A percentile compares a stretch with the other conserved stretches of the same genome.
phyloP scores from a whole-genome alignment of 2,797 vertebrate genomes.

The Cynopterus sphinx region DNA sequence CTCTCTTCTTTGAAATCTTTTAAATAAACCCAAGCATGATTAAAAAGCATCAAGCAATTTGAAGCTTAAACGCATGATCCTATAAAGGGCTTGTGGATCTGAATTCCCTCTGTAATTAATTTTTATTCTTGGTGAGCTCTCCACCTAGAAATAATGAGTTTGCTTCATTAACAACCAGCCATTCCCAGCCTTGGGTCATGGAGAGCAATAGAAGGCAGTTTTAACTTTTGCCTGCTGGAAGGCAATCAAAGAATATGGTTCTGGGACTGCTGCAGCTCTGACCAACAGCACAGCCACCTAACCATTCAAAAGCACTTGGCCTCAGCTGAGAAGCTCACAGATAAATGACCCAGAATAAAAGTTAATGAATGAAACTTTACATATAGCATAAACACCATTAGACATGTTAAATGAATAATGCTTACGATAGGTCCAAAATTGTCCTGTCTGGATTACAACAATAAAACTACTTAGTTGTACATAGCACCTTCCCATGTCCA shows the following conservation, averaged over 20 bases:
- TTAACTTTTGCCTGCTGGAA: conserved; percentile 18
- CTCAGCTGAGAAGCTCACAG: background rate
- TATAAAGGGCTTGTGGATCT: background rate
- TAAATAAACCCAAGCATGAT: background rate
- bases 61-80: background rate
- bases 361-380: background rate
- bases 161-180: conserved; percentile 55
- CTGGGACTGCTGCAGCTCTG: background rate
- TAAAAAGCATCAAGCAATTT: conserved; percentile 7
- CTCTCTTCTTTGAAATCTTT: background rate
- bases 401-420: background rate
- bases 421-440: background rate
- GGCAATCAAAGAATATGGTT: background rate
- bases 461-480: conserved; percentile 18
- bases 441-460: background rate
- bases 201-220: conserved; percentile 44
- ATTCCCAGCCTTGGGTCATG: conserved; percentile 62
- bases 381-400: background rate
- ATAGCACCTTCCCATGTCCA: background rate
- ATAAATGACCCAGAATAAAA: background rate
- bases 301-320: background rate
- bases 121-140: conserved; percentile 30
- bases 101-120: conserved; percentile 6
- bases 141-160: conserved; percentile 22
- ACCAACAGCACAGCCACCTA: background rate